Conservation (phyloP, 2,888 invertebrate genomes). For the Gandaritis pyraliata region DNA sequence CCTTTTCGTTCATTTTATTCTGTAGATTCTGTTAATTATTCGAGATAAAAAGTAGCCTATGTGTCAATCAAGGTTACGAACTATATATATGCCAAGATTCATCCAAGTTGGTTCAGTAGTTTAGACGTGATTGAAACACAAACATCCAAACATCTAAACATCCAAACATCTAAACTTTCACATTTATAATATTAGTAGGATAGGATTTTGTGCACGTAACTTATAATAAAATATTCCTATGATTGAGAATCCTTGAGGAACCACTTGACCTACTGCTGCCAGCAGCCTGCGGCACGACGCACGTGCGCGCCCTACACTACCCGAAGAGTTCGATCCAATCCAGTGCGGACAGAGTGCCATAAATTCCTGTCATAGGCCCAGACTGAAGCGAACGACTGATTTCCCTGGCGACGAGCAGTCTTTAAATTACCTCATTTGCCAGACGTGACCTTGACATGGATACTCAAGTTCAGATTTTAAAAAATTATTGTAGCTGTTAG, state of each 20-base stretch:
- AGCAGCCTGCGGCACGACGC: conserved; percentile 19
- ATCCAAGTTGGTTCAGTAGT: no score
- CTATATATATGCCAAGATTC: no score
- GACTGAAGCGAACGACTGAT: conserved; percentile 57
- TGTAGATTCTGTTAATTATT: no score
- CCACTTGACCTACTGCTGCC: conserved; percentile 12
- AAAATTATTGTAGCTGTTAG: conserved; percentile 19
- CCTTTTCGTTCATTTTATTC: no score
- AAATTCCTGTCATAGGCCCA: conserved; percentile 66
- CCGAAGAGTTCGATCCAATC: conserved; percentile 43
- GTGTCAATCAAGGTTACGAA: no score
- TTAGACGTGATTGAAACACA: no score
- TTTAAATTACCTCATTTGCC: conserved; percentile 59
- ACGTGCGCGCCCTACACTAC: conserved; percentile 29
- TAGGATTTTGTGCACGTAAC: no score
- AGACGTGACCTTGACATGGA: conserved; percentile 47
- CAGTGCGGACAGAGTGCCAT: conserved; percentile 59
- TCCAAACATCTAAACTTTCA: no score
- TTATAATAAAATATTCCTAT: no score
- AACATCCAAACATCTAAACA: no score
- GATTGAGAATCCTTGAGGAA: not conserved
- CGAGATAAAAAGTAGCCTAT: no score
- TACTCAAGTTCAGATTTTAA: conserved; percentile 45
- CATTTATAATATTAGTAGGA: no score
- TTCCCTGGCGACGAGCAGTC: conserved; percentile 64